Evolutionary conservation across 2,797 vertebrate genomes (phyloP).

Genomic region (Dromococcyx pavoninus): DNA sequence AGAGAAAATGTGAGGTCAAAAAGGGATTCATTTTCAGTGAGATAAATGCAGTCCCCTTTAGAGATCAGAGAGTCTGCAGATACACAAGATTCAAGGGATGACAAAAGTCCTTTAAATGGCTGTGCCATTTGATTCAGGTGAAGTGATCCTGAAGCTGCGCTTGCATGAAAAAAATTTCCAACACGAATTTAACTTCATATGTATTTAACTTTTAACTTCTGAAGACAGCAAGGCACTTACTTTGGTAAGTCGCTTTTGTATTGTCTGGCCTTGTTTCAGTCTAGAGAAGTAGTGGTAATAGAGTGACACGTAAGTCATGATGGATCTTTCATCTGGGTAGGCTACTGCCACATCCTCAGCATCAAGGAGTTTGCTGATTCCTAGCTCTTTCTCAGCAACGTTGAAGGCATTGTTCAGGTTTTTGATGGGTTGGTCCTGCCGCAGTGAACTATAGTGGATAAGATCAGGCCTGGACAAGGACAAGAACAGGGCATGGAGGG

Average conservation of each 20-base stretch:
- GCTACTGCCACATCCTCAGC: constrained; percentile 84
- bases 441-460: constrained; percentile 81
- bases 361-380: constrained; percentile 88
- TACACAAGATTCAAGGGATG: neutral
- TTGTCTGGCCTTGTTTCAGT: constrained; percentile 85
- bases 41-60: neutral
- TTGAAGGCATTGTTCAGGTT: constrained; percentile 85
- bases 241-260: constrained; percentile 86
- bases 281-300: constrained; percentile 91
- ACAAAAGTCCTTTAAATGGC: neutral
- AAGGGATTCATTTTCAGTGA: neutral
- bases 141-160: neutral
- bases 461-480: constrained; percentile 84
- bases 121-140: neutral
- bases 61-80: neutral
- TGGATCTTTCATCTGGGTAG: constrained; percentile 87
- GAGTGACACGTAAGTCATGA: constrained; percentile 92
- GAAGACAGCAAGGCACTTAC: constrained; percentile 54
- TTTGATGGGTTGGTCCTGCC: constrained; percentile 66
- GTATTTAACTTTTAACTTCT: neutral
- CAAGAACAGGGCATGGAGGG: neutral
- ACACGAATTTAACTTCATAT: neutral
- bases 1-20: neutral
- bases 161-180: neutral
- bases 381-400: constrained; percentile 83